These are phyloP conservation scores for Petromus typicus DNA, from an alignment of 2,113 vertebrate genomes.

Conservation along the genomic window DNA sequence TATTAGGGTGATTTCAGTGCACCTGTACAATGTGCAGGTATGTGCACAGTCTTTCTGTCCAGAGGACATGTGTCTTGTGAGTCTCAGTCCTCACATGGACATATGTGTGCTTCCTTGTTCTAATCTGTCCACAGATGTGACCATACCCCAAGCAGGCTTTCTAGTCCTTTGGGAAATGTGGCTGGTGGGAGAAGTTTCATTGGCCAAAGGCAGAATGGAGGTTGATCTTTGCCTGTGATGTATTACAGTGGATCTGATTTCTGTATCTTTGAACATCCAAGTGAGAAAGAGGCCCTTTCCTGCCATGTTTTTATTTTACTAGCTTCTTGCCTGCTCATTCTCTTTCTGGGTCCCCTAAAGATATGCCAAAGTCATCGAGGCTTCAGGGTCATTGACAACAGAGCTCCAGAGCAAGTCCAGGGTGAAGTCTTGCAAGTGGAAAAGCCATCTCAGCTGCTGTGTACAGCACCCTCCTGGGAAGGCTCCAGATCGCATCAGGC, in stretches of 20 bases:
- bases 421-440: not conserved
- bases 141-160: not conserved
- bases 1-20: not conserved
- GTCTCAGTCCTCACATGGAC: not conserved
- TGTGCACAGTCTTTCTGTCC: not conserved
- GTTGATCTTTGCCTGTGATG: not conserved
- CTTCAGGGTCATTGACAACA: not conserved
- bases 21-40: not conserved
- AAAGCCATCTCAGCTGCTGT: not conserved
- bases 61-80: not conserved
- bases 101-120: not conserved
- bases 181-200: not conserved
- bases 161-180: not conserved
- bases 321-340: not conserved
- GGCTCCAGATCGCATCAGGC: rapidly evolving
- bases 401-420: not conserved
- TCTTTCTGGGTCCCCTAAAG: conserved; percentile 23
- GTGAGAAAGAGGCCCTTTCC: not conserved
- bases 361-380: not conserved
- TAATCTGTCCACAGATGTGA: not conserved
- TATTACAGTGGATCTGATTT: not conserved
- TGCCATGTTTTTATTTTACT: not conserved
- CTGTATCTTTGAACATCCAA: not conserved
- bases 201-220: not conserved
- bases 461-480: not conserved